Conservation (phyloP, 2,888 invertebrate genomes). For the Cenopis cana region DNA sequence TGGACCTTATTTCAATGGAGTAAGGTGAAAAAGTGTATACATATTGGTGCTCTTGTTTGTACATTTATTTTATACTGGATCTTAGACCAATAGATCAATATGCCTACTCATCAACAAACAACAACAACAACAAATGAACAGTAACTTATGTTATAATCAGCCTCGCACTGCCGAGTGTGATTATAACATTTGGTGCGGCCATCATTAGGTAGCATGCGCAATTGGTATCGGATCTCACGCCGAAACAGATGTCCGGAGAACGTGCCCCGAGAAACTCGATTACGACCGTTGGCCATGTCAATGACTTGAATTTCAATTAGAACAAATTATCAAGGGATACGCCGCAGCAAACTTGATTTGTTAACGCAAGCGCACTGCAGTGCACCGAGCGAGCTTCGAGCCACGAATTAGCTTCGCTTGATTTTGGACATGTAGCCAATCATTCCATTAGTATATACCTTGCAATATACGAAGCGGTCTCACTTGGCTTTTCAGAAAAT, state of each 20-base stretch:
- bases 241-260: slow-evolving; percentile 55
- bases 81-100: too few species aligned
- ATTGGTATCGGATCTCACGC: slow-evolving; percentile 43
- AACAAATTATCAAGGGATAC: slow-evolving; percentile 85
- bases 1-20: too few species aligned
- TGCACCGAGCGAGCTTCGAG: slow-evolving; percentile 45
- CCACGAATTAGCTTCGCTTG: slow-evolving; percentile 51
- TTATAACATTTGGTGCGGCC: slow-evolving; percentile 10
- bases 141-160: background rate
- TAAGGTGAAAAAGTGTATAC: too few species aligned
- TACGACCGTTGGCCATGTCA: slow-evolving; percentile 85
- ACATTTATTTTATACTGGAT: too few species aligned
- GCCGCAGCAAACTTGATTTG: slow-evolving; percentile 80
- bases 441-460: slow-evolving; percentile 37
- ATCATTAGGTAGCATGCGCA: slow-evolving; percentile 18
- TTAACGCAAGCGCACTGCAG: slow-evolving; percentile 65
- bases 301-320: slow-evolving; percentile 90
- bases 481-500: background rate
- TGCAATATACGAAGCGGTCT: background rate
- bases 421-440: slow-evolving; percentile 49
- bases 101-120: background rate
- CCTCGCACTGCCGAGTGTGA: background rate
- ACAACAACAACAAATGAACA: too few species aligned
- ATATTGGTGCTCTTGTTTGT: too few species aligned
- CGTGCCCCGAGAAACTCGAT: slow-evolving; percentile 80